A percentile compares a stretch with the other conserved stretches of the same genome.
These are phyloP conservation scores for Crotophaga sulcirostris DNA, from an alignment of 2,113 vertebrate species.

Conservation along the genomic window DNA sequence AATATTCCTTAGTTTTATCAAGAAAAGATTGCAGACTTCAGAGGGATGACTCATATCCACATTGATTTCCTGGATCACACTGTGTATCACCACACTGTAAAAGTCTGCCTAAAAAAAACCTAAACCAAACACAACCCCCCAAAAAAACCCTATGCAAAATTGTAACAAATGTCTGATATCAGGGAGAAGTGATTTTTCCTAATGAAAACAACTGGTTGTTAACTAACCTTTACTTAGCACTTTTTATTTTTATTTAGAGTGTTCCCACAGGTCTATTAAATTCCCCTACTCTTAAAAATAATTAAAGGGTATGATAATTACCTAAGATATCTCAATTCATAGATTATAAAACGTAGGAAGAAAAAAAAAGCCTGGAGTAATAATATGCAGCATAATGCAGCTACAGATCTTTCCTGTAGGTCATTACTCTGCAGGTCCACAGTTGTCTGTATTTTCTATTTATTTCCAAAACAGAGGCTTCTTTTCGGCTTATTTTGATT, in stretches of 20 bases:
- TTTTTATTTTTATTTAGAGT: constrained; percentile 41
- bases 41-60: neutral
- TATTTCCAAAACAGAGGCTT: neutral
- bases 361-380: neutral
- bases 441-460: neutral
- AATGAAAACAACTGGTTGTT: neutral
- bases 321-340: constrained; percentile 8
- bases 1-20: neutral
- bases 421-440: neutral
- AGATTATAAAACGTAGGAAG: neutral
- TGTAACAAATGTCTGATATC: neutral
- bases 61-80: neutral
- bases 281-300: constrained; percentile 31
- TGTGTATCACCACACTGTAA: neutral
- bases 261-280: constrained; percentile 25
- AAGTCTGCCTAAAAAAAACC: neutral
- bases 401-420: constrained; percentile 26
- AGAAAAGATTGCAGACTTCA: constrained; percentile 23
- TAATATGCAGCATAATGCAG: constrained; percentile 8
- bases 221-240: constrained; percentile 15
- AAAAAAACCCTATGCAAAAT: neutral
- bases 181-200: neutral
- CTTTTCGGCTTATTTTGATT: constrained; percentile 8
- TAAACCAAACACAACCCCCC: too few relatives aligned
- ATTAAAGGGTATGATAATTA: constrained; percentile 41